Evolutionary conservation across 2,888 invertebrate species (phyloP).

Genomic region (Troides oblongomaculatus): DNA sequence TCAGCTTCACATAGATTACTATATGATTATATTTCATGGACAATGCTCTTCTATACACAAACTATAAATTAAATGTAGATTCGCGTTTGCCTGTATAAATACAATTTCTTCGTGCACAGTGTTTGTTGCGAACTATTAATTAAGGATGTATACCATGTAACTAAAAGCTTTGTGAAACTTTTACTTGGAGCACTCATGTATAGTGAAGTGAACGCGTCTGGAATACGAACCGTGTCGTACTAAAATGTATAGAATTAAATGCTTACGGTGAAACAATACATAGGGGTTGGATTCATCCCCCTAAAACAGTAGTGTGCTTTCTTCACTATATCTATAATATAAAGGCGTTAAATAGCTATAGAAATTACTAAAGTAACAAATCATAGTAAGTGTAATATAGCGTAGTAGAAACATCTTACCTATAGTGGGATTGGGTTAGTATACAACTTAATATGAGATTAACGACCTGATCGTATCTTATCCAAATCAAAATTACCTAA

Average conservation of each 20-base stretch:
- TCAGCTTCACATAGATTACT: not conserved
- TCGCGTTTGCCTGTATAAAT: not conserved
- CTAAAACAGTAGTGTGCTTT: too few species aligned
- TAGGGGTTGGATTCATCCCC: not conserved
- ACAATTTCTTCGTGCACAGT: conserved; percentile 5
- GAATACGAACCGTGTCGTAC: not conserved
- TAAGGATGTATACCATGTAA: conserved; percentile 6
- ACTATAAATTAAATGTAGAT: not conserved
- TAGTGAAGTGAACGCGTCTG: conserved; percentile 2
- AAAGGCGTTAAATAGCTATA: too few species aligned
- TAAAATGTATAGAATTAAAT: not conserved
- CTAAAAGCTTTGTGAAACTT: conserved; percentile 13
- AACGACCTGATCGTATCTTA: too few species aligned
- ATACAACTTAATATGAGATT: too few species aligned
- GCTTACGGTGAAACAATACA: not conserved
- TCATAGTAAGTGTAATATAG: too few species aligned
- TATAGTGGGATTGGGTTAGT: too few species aligned
- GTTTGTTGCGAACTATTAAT: conserved; percentile 11
- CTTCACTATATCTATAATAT: too few species aligned
- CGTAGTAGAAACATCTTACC: too few species aligned
- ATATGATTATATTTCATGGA: not conserved
- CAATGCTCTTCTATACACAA: not conserved
- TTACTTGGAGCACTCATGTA: conserved; percentile 4
- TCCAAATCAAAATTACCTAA: too few species aligned
- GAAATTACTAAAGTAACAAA: too few species aligned